These are phyloP conservation scores for Panthera leo DNA, from an alignment of 2,113 vertebrate species.

Conservation along the genomic window DNA sequence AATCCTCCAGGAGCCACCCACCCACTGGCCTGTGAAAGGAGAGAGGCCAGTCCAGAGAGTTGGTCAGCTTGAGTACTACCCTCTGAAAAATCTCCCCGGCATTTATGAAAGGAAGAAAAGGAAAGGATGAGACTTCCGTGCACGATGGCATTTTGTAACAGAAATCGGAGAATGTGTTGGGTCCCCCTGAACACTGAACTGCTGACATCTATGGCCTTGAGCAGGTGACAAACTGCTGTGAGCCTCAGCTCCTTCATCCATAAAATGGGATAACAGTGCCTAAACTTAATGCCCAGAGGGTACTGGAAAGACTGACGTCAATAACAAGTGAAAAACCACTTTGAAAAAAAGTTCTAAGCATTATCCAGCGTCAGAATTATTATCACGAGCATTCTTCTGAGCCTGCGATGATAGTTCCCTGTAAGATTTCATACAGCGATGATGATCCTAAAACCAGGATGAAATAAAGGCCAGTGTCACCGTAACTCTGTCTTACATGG, in stretches of 20 bases:
- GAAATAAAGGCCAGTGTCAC: not conserved
- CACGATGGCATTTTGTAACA: not conserved
- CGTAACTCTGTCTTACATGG: not conserved
- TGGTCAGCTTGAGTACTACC: not conserved
- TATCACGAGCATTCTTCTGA: not conserved
- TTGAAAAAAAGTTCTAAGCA: conserved; percentile 19
- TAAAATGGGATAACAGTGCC: not conserved
- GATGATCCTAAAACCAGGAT: not conserved
- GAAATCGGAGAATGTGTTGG: not conserved
- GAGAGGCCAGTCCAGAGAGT: not conserved
- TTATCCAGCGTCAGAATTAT: not conserved
- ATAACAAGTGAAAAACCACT: not conserved
- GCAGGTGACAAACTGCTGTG: not conserved
- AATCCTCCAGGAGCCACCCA: not conserved
- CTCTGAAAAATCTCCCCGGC: not conserved
- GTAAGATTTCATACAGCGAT: not conserved
- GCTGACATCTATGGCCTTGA: not conserved
- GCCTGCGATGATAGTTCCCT: not conserved
- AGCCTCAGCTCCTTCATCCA: not conserved
- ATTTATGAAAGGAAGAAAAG: conserved; percentile 15
- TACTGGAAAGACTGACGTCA: not conserved
- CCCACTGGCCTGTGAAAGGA: conserved; percentile 22
- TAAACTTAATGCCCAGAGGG: not conserved
- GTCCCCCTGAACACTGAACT: not conserved
- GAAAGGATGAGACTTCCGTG: not conserved